Percentiles rank a stretch among this genome's conserved stretches.
Evolutionary conservation across 2,113 vertebrate genomes (phyloP).

Genomic region (Leucosticte australis): DNA sequence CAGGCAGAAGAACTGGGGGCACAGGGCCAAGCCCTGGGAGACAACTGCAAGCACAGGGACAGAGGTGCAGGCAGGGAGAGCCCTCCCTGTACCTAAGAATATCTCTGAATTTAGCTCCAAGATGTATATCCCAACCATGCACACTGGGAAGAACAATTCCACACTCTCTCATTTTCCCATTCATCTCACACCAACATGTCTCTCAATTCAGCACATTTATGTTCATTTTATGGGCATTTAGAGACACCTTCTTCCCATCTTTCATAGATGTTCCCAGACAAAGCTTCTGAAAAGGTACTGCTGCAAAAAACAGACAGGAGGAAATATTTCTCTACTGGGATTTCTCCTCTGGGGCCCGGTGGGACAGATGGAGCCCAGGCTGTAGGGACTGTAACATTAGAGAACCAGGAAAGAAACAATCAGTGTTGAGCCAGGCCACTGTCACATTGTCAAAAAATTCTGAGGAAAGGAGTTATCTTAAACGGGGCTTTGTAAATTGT

Average conservation of each 20-base stretch:
- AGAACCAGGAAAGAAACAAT: background rate
- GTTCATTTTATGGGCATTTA: constrained; percentile 8
- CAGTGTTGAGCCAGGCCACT: background rate
- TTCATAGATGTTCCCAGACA: background rate
- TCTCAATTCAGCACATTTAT: background rate
- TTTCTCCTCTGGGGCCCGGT: background rate
- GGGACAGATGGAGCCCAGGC: background rate
- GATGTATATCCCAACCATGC: background rate
- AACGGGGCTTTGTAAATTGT: background rate
- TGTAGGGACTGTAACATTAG: background rate
- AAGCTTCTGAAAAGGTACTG: background rate
- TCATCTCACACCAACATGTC: background rate
- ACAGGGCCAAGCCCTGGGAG: background rate
- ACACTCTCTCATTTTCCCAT: background rate
- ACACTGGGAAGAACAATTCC: background rate
- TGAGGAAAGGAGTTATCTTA: background rate
- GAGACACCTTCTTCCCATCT: background rate
- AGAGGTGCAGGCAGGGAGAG: background rate
- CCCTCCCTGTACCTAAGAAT: background rate
- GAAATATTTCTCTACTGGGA: background rate
- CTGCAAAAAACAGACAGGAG: background rate
- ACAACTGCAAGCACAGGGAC: background rate
- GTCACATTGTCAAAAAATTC: background rate
- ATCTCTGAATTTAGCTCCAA: background rate
- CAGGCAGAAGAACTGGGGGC: background rate